phyloP scores from a whole-genome alignment of 2,888 invertebrate genomes.

The Blomia tropicalis region DNA sequence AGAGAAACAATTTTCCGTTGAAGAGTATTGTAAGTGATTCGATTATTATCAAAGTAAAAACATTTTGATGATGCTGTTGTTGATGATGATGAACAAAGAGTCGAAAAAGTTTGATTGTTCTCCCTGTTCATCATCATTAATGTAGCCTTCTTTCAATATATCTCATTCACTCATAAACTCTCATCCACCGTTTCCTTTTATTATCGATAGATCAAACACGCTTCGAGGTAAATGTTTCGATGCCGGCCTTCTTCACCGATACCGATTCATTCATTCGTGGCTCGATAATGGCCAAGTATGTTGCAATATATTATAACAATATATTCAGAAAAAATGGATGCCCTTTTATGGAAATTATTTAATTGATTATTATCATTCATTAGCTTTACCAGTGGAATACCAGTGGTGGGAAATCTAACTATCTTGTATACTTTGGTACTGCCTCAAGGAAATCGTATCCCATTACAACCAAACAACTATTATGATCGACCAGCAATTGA shows the following conservation, averaged over 20 bases:
- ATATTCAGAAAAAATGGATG: not conserved
- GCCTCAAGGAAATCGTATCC: not conserved
- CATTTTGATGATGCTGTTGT: no score
- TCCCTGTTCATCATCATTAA: not conserved
- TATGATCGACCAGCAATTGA: slow-evolving; percentile 21
- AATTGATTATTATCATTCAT: not conserved
- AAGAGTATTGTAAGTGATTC: slow-evolving; percentile 56
- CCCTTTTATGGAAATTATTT: not conserved
- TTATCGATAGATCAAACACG: slow-evolving; percentile 55
- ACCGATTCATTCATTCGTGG: slow-evolving; percentile 68
- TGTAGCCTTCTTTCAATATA: not conserved
- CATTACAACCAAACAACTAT: not conserved
- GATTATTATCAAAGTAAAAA: not conserved
- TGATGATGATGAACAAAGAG: no score
- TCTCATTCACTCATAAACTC: no score
- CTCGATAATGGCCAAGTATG: slow-evolving; percentile 65
- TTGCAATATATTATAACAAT: not conserved
- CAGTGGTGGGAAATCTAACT: slow-evolving; percentile 73
- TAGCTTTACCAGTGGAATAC: slow-evolving; percentile 72
- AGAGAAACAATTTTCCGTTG: slow-evolving; percentile 66
- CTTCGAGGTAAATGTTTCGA: slow-evolving; percentile 86
- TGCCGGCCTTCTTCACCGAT: slow-evolving; percentile 83
- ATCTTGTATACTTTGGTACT: slow-evolving; percentile 47
- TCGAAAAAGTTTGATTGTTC: no score
- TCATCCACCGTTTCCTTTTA: not conserved